phyloP scores from a whole-genome alignment of 1,140 invertebrate species.

The Penaeus indicus region DNA sequence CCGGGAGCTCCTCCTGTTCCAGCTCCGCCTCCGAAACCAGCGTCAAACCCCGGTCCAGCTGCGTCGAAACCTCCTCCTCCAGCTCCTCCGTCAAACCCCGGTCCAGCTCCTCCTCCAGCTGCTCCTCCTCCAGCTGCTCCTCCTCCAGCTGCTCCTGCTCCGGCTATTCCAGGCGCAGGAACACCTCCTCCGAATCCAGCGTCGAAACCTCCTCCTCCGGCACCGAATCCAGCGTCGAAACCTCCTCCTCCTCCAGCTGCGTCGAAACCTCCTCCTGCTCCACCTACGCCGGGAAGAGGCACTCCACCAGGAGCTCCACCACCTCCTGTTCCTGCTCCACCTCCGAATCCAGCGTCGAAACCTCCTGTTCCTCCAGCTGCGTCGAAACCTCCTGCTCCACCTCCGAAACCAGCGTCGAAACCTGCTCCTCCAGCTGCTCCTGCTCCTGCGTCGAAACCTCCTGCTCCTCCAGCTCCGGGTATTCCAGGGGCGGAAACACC shows the following conservation, averaged over 20 bases:
- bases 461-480: neutral
- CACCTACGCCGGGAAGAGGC: neutral
- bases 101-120: neutral
- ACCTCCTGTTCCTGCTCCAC: neutral
- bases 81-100: constrained; percentile 5
- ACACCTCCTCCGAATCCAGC: neutral
- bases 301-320: constrained; percentile 3
- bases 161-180: neutral
- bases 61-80: neutral
- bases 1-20: neutral
- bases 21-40: neutral
- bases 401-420: neutral
- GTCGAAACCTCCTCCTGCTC: too few species aligned
- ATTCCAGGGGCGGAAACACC: neutral
- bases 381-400: neutral
- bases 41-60: constrained; percentile 20
- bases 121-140: neutral
- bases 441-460: neutral
- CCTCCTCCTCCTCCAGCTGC: too few species aligned
- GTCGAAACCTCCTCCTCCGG: neutral
- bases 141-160: neutral
- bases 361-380: neutral
- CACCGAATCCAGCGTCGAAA: neutral
- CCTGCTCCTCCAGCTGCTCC: neutral
- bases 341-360: too few species aligned